Percentiles rank a stretch among this genome's conserved stretches.
Conservation (phyloP, 2,797 vertebrate genomes). For the Myoxocephalus aenaeus region DNA sequence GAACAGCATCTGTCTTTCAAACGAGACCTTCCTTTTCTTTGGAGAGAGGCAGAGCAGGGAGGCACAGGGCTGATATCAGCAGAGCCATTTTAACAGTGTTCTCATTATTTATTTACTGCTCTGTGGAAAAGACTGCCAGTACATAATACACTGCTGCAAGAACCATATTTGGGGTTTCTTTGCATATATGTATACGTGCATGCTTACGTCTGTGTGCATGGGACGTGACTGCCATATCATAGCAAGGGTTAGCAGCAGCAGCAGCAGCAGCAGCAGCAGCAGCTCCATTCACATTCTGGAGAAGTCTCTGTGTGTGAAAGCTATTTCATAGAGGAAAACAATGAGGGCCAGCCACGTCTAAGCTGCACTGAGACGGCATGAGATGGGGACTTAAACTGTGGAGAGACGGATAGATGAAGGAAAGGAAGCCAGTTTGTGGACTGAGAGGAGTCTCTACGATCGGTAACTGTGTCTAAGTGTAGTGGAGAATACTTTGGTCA, state of each 20-base stretch:
- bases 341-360: constrained; percentile 45
- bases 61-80: constrained; percentile 36
- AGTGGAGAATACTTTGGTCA: constrained; percentile 23
- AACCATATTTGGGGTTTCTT: constrained; percentile 36
- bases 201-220: neutral
- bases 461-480: constrained; percentile 19
- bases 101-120: constrained; percentile 87
- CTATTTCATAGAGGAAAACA: constrained; percentile 61
- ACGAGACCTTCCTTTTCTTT: constrained; percentile 39
- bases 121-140: constrained; percentile 52
- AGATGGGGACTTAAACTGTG: constrained; percentile 47
- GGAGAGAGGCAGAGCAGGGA: constrained; percentile 38
- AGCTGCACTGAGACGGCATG: constrained; percentile 32
- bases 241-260: constrained; percentile 9
- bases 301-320: constrained; percentile 53
- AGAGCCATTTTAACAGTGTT: constrained; percentile 78
- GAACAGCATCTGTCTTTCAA: constrained; percentile 29
- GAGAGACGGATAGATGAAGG: constrained; percentile 50
- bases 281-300: constrained; percentile 75
- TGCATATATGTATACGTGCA: neutral
- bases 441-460: neutral
- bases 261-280: constrained; percentile 17
- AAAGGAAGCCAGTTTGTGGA: constrained; percentile 10
- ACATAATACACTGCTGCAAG: constrained; percentile 61
- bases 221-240: constrained; percentile 32